phyloP scores from a whole-genome alignment of 2,888 invertebrate genomes.

The Pseudanteris insignis region DNA sequence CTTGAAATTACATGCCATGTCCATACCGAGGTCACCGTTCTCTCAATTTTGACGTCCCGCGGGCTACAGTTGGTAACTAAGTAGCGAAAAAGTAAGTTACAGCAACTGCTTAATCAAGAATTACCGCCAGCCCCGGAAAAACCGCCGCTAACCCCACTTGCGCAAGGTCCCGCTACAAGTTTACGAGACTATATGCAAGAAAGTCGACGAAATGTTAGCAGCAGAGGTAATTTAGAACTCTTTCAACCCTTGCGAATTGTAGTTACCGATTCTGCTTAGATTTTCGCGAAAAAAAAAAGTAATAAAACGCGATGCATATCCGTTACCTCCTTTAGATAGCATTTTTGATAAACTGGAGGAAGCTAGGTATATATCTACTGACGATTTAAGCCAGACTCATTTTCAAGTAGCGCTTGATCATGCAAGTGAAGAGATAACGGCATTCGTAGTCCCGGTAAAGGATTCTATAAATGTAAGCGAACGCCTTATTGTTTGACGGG shows the following conservation, averaged over 20 bases:
- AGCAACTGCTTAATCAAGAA: too few species aligned
- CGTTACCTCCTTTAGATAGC: not conserved
- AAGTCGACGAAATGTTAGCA: constrained; percentile 4
- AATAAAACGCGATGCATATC: not conserved
- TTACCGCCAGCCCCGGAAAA: constrained; percentile 1
- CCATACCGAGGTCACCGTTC: too few species aligned
- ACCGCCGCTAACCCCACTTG: not conserved
- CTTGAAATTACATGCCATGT: too few species aligned
- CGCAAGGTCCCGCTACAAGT: too few species aligned
- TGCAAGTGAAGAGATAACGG: not conserved
- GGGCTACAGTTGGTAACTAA: too few species aligned
- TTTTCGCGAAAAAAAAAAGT: not conserved
- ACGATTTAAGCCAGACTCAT: not conserved
- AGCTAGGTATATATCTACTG: not conserved
- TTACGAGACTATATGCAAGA: not conserved
- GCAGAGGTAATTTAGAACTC: not conserved
- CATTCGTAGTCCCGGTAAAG: not conserved
- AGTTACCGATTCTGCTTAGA: constrained; percentile 2
- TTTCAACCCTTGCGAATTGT: not conserved
- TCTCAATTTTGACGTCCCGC: too few species aligned
- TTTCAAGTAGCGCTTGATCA: not conserved
- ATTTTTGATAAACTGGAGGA: not conserved
- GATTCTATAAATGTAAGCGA: not conserved
- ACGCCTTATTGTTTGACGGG: not conserved
- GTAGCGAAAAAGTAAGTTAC: too few species aligned